Percentiles rank a stretch among this genome's conserved stretches.
phyloP scores from a whole-genome alignment of 1,140 invertebrate species.

The Drosophila eugracilis region DNA sequence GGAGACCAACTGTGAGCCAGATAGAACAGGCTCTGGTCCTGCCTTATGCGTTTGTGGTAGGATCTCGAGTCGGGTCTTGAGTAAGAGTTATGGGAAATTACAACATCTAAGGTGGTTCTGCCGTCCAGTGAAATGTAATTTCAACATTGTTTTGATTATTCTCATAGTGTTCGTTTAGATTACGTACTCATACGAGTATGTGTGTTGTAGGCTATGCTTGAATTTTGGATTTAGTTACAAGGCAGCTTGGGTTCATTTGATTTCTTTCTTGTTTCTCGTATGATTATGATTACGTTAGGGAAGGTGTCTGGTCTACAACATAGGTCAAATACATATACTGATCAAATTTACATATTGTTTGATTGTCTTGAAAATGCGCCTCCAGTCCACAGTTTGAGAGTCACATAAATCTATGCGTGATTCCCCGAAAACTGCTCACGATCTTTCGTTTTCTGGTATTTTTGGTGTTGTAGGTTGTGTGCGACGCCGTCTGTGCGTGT shows the following conservation, averaged over 20 bases:
- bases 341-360: constrained; percentile 31
- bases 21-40: constrained; percentile 1
- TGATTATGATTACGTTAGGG: constrained; percentile 28
- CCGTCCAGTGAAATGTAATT: constrained; percentile 84
- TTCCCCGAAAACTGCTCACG: constrained; percentile 10
- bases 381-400: constrained; percentile 24
- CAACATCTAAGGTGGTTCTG: constrained; percentile 85
- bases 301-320: constrained; percentile 49
- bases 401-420: neutral
- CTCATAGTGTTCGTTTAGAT: constrained; percentile 48
- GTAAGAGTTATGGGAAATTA: constrained; percentile 74
- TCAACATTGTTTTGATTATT: constrained; percentile 54
- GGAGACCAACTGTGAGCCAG: constrained; percentile 15
- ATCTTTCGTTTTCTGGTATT: constrained; percentile 28
- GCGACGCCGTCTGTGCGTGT: constrained; percentile 58
- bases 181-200: constrained; percentile 38
- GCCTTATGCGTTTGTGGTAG: neutral
- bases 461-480: constrained; percentile 80
- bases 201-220: constrained; percentile 52
- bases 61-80: constrained; percentile 28
- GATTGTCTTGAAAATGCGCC: constrained; percentile 65
- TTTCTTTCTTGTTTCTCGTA: constrained; percentile 14
- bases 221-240: constrained; percentile 78
- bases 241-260: constrained; percentile 71
- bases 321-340: constrained; percentile 36